phyloP scores from a whole-genome alignment of 2,113 vertebrate genomes.

The Hippoglossus stenolepis region DNA sequence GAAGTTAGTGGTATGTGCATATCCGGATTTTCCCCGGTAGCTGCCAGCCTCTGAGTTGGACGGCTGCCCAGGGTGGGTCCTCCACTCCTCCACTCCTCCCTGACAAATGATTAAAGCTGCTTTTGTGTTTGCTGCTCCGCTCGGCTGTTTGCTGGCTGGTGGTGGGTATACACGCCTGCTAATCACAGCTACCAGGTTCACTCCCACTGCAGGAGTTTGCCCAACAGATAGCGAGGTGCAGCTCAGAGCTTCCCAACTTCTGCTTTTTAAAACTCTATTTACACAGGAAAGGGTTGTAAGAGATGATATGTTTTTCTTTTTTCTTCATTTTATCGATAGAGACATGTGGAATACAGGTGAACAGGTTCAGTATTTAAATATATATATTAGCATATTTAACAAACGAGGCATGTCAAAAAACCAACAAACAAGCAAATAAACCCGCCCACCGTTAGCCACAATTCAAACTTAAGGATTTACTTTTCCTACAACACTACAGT shows the following conservation, averaged over 20 bases:
- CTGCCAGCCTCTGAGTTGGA: slow-evolving; percentile 54
- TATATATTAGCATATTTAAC: no score
- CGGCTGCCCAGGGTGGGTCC: slow-evolving; percentile 65
- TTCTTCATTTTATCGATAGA: not conserved
- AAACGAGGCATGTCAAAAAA: no score
- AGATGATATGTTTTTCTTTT: no score
- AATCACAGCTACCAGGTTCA: slow-evolving; percentile 19
- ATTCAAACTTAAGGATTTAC: no score
- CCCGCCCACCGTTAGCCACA: no score
- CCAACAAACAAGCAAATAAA: no score
- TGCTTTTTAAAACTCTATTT: not conserved
- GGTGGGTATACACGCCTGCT: slow-evolving; percentile 19
- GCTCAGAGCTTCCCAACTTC: not conserved
- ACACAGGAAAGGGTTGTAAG: not conserved
- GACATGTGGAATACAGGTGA: no score
- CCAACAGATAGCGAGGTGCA: not conserved
- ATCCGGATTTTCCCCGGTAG: slow-evolving; percentile 57
- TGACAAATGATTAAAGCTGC: slow-evolving; percentile 55
- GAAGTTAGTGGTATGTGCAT: slow-evolving; percentile 43
- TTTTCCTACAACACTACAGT: no score
- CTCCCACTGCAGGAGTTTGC: slow-evolving; percentile 14
- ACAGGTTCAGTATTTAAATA: no score
- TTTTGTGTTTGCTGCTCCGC: slow-evolving; percentile 44
- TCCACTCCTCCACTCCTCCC: slow-evolving; percentile 53
- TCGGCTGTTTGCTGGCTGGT: not conserved